Evolutionary conservation across 53 echinoderm and acorn worm genomes (phyloP).

Genomic region (Paracentrotus lividus): DNA sequence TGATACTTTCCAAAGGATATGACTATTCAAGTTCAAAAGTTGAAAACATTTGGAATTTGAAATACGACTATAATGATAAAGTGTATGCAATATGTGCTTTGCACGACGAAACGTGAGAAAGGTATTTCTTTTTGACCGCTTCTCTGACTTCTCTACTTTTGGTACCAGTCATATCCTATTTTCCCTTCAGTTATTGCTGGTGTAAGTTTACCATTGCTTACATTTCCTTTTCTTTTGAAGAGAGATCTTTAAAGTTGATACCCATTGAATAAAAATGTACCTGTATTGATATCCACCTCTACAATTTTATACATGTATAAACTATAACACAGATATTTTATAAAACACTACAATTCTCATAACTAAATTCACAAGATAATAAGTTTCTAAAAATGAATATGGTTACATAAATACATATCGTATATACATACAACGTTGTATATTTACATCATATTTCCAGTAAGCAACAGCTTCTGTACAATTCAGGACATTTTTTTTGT

Average conservation of each 20-base stretch:
- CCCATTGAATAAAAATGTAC: too few species aligned
- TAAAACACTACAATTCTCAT: too few species aligned
- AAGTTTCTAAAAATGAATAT: too few species aligned
- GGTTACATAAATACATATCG: not conserved
- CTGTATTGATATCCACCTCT: not conserved
- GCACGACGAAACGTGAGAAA: not conserved
- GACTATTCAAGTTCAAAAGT: conserved; percentile 8
- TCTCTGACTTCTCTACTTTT: not conserved
- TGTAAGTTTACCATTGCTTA: not conserved
- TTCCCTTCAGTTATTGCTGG: not conserved
- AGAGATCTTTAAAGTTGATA: too few species aligned
- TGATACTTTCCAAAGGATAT: not conserved
- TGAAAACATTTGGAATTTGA: not conserved
- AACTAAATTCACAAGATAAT: too few species aligned
- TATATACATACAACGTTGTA: not conserved
- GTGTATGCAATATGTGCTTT: not conserved
- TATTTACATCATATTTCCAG: not conserved
- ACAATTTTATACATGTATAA: not conserved
- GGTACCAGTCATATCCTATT: conserved; percentile 18
- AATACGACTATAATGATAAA: not conserved
- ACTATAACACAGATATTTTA: not conserved
- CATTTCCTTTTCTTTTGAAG: too few species aligned
- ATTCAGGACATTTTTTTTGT: not conserved
- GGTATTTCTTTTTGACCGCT: not conserved
- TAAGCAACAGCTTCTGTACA: not conserved